Percentiles rank a stretch among this genome's conserved stretches.
phyloP scores from a whole-genome alignment of 92 coral and sea anemone genomes.

The Galaxea fascicularis region DNA sequence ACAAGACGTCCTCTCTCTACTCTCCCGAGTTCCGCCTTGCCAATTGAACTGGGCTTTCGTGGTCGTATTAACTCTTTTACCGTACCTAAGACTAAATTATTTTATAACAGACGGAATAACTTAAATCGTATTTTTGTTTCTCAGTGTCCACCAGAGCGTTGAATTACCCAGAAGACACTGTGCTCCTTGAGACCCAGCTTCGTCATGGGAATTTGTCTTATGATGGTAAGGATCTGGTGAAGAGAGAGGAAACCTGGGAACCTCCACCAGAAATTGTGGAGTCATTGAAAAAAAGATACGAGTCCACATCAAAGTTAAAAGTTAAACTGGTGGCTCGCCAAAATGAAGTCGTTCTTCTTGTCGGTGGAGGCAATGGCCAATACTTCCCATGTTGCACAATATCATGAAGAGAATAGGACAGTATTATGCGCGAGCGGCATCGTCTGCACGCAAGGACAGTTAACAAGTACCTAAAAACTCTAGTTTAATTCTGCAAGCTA shows the following conservation, averaged over 20 bases:
- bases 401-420: neutral
- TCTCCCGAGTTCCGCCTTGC: no score
- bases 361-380: neutral
- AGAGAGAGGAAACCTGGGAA: neutral
- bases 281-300: neutral
- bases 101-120: neutral
- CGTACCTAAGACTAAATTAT: no score
- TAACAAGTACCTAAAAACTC: no score
- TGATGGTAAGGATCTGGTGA: neutral
- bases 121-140: neutral
- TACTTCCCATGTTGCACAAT: neutral
- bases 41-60: neutral
- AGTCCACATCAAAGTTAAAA: neutral
- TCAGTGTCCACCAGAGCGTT: neutral
- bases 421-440: no score
- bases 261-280: neutral
- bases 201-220: slow-evolving; percentile 5
- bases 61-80: neutral
- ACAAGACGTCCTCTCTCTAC: no score
- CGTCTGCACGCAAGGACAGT: no score
- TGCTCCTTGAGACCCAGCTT: slow-evolving; percentile 24
- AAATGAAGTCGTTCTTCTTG: neutral
- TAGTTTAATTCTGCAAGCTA: no score
- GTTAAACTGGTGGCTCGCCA: neutral
- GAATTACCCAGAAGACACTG: slow-evolving; percentile 4